These are phyloP conservation scores for Pentamera pediparva DNA, from an alignment of 53 echinoderm and acorn worm species.

Conservation along the genomic window DNA sequence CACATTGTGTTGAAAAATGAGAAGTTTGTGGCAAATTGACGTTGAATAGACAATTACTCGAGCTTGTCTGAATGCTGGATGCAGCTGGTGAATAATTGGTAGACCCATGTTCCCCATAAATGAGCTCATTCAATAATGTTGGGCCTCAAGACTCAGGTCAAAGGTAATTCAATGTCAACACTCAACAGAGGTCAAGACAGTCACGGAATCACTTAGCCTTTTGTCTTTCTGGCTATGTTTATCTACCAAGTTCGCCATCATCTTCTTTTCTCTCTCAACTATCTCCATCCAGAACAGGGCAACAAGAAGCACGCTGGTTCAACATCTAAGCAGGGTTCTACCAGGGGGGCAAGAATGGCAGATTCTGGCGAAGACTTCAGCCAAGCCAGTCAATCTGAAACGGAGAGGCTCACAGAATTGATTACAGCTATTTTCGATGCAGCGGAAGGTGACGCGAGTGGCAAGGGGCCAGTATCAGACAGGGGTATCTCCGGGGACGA, in stretches of 20 bases:
- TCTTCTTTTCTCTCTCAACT: neutral
- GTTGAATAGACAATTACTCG: too few species aligned
- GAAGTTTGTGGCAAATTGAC: too few species aligned
- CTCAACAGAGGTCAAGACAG: too few species aligned
- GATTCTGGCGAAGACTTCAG: neutral
- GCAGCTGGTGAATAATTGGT: too few species aligned
- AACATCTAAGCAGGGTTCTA: neutral
- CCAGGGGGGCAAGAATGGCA: neutral
- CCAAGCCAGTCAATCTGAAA: neutral
- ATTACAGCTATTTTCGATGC: conserved; percentile 27
- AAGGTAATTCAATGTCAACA: too few species aligned
- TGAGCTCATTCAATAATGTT: too few species aligned
- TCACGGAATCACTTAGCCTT: too few species aligned
- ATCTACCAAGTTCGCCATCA: neutral
- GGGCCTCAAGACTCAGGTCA: too few species aligned
- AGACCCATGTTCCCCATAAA: too few species aligned
- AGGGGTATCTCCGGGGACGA: neutral
- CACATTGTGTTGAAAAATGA: too few species aligned
- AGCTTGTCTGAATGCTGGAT: too few species aligned
- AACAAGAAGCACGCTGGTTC: neutral
- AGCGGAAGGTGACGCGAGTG: neutral
- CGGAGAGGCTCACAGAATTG: conserved; percentile 8
- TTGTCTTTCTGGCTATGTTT: neutral
- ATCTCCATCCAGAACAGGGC: neutral
- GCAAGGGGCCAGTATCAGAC: neutral